Base-by-base conservation (phyloP, 2,113 vertebrate genomes). In the Corythornis vintsioides region DNA sequence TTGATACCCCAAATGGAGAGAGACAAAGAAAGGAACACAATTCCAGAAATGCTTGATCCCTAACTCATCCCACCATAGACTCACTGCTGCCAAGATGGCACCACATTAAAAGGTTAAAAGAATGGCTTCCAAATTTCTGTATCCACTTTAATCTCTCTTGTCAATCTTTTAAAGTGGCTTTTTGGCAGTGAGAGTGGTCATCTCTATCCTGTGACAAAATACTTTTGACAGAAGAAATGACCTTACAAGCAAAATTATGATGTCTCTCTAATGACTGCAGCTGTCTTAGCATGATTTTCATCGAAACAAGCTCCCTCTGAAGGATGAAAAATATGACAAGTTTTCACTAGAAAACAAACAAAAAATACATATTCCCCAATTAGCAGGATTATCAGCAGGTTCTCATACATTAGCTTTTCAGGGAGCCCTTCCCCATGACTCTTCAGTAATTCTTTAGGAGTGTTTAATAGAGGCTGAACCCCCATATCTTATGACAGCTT, bases 111-210 rank as follows among this genome's bases (percentile, higher is more conserved):
- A 96, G 84, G 90, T 95, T 94, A 90, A 95, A 86, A 71, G 88
- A 95, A 93, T 0, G 0, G n/a, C 69, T 87, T 94, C 83, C 92
- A 96, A 67, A 73, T 71, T 38, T 56, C 35, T 80, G 28, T 63
- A 89, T 85, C 60, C 71, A 92, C 55, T 95, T 76, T 84, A 75
- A 64, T 88, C 47, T 91, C 61, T 75, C 70, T 72, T 78, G 70
- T 94, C 96, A 88, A 50, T 69, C 95, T 85, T 88, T 78, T 82
- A 65, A 92, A 92, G 92, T 93, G 82, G 53, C 43, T 94, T 94
- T 86, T 76, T 96, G 89, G 76, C 71, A 90, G 26, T 60, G 47
- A 72, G 80, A 79, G 35, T 35, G 56, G 42, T 18, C 48, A 81
- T 91, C 85, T 67, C 61, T 60, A 33, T 59, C 57, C 72, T 50